A percentile compares a stretch with the other conserved stretches of the same genome.
These are phyloP conservation scores for Menidia menidia DNA, from an alignment of 2,797 vertebrate species.

Conservation along the genomic window DNA sequence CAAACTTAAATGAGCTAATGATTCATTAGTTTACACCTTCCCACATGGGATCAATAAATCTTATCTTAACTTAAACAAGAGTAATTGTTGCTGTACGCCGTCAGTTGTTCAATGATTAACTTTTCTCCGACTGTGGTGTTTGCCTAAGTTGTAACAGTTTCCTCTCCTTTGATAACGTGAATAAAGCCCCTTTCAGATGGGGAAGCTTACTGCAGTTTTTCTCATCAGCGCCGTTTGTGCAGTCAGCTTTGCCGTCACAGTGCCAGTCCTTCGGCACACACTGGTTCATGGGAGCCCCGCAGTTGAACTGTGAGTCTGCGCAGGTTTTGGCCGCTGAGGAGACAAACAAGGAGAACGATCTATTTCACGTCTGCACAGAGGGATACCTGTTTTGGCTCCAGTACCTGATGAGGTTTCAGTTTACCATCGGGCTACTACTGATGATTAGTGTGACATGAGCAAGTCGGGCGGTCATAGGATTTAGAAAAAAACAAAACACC, in stretches of 20 bases:
- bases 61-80: background rate
- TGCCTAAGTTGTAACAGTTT: background rate
- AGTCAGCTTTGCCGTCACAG: conserved; percentile 86
- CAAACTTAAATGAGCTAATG: too few relatives aligned
- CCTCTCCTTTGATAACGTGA: background rate
- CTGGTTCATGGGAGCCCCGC: conserved; percentile 79
- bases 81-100: background rate
- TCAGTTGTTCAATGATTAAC: background rate
- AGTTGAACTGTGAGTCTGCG: conserved; percentile 77
- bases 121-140: background rate
- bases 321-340: conserved; percentile 82
- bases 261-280: conserved; percentile 85
- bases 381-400: background rate
- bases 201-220: conserved; percentile 83
- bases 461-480: too few relatives aligned
- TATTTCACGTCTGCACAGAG: background rate
- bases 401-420: background rate
- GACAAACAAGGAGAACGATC: conserved; percentile 23
- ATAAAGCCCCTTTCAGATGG: background rate
- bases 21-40: too few relatives aligned
- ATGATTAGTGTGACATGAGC: too few relatives aligned
- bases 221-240: conserved; percentile 87
- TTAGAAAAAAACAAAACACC: too few relatives aligned
- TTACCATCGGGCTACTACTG: too few relatives aligned
- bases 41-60: background rate